Evolutionary conservation across 2,888 invertebrate species (phyloP).

Genomic region (Lepidochrysops patricia): DNA sequence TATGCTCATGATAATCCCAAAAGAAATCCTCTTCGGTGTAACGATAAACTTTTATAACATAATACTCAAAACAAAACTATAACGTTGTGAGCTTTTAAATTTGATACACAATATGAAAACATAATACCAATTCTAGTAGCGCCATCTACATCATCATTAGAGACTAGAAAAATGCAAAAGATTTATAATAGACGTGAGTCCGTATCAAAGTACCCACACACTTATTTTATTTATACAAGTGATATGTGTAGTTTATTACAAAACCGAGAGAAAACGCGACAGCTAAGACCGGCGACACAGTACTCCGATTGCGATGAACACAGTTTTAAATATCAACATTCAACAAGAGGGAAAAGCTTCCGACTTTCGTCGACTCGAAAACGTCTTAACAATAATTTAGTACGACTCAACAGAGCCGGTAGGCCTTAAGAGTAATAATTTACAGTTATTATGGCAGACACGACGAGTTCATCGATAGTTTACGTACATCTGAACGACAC

Average conservation of each 20-base stretch:
- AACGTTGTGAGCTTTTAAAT: background rate
- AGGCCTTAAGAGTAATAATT: slow-evolving; percentile 68
- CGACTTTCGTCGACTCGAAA: slow-evolving; percentile 15
- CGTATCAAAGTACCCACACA: slow-evolving; percentile 40
- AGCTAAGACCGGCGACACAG: slow-evolving; percentile 32
- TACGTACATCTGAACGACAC: slow-evolving; percentile 59
- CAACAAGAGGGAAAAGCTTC: slow-evolving; percentile 35
- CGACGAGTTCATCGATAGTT: slow-evolving; percentile 63
- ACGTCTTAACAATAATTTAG: slow-evolving; percentile 43
- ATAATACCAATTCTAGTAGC: slow-evolving; percentile 14
- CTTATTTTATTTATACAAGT: slow-evolving; percentile 34
- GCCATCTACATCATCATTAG: slow-evolving; percentile 43
- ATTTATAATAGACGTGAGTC: slow-evolving; percentile 44
- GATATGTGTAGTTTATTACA: slow-evolving; percentile 52
- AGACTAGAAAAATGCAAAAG: slow-evolving; percentile 72
- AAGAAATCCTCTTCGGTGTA: background rate
- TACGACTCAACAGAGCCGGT: slow-evolving; percentile 68
- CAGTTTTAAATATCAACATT: slow-evolving; percentile 44
- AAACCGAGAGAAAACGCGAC: slow-evolving; percentile 34
- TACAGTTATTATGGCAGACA: slow-evolving; percentile 73
- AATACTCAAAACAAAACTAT: background rate
- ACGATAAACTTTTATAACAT: background rate
- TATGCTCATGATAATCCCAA: background rate
- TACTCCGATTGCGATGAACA: slow-evolving; percentile 41
- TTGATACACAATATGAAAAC: background rate